Percentiles rank a stretch among this genome's conserved stretches.
phyloP scores from a whole-genome alignment of 2,888 invertebrate genomes.

The Heliconius ethilla region DNA sequence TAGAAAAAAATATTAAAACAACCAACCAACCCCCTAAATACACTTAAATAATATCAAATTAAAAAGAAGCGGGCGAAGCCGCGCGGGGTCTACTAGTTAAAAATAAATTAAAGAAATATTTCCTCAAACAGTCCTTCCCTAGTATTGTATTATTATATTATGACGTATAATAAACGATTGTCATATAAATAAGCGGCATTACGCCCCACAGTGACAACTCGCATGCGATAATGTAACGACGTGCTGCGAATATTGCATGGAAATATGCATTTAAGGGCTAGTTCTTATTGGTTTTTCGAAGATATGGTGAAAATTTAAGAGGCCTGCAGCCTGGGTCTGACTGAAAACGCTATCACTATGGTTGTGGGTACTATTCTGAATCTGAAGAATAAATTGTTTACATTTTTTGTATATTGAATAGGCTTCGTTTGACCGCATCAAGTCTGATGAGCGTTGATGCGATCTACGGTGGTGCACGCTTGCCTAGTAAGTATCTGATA shows the following conservation, averaged over 20 bases:
- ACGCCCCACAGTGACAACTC: conserved; percentile 34
- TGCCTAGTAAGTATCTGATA: too few relatives aligned
- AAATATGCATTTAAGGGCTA: conserved; percentile 41
- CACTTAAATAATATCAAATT: too few relatives aligned
- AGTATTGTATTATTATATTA: conserved; percentile 34
- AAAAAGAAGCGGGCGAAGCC: too few relatives aligned
- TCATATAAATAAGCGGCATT: conserved; percentile 37
- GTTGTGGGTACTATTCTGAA: too few relatives aligned
- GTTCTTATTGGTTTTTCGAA: background rate
- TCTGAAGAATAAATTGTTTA: too few relatives aligned
- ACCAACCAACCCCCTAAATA: too few relatives aligned
- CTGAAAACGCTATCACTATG: background rate
- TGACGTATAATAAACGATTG: conserved; percentile 31
- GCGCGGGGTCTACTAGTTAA: background rate
- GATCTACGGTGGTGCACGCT: too few relatives aligned
- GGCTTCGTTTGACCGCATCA: too few relatives aligned
- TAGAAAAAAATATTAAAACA: too few relatives aligned
- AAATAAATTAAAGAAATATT: conserved; percentile 4
- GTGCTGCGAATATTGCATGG: conserved; percentile 42
- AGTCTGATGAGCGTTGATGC: too few relatives aligned
- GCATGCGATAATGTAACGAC: conserved; percentile 43
- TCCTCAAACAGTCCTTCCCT: conserved; percentile 28
- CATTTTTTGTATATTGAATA: too few relatives aligned
- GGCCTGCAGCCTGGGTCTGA: background rate
- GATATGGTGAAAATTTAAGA: background rate